Evolutionary conservation across 64 coral and sea anemone species (phyloP), one percentile per base, ranked within the genome.

Genomic region (Porites lutea): DNA sequence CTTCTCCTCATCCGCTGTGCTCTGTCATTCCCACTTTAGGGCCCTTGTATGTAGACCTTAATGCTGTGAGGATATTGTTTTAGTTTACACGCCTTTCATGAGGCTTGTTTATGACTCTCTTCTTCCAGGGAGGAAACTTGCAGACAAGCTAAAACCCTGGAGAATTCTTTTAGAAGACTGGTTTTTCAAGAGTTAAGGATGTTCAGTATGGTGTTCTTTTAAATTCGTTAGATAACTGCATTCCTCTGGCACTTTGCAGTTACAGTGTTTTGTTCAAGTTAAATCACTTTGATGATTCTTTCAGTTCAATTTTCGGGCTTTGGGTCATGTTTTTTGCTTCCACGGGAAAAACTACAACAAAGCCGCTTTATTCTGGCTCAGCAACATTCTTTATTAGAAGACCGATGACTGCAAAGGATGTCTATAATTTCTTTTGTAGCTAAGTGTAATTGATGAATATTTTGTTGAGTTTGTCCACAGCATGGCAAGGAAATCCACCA

Each of bases 291-390:
- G 82, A 79, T 78, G 73, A 77, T 2, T 92, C 87, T 66, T 87
- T 45, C 60, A 19, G 13, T 59, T n/a, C 82, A 78, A 53, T 92
- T 79, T 75, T 86, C 19, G 67, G 74, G 51, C 52, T 87, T 8
- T 92, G 73, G 90, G 37, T 87, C 45, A 87, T 87, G 90, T 78
- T 92, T 77, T 92, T 55, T 75, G 43, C 19, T 92, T 92, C 55
- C 50, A 16, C 68, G 75, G 80, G 60, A 62, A 53, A 3, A 23
- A 92, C 82, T 92, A 92, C 54, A 74, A 77, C 90, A 92, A 86
- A 6, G 23, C 72, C 0, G 71, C 82, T 10, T 21, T 87, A 3
- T 7, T 92, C 18, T 92, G 81, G 72, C 13, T 92, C 8, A 86
- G 80, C 44, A 83, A 83, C 48, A 65, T 76, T 23, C 66, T 86